Evolutionary conservation across 2,888 invertebrate species (phyloP), one percentile per base, ranked within the genome.

Genomic region (Ectemnius continuus): DNA sequence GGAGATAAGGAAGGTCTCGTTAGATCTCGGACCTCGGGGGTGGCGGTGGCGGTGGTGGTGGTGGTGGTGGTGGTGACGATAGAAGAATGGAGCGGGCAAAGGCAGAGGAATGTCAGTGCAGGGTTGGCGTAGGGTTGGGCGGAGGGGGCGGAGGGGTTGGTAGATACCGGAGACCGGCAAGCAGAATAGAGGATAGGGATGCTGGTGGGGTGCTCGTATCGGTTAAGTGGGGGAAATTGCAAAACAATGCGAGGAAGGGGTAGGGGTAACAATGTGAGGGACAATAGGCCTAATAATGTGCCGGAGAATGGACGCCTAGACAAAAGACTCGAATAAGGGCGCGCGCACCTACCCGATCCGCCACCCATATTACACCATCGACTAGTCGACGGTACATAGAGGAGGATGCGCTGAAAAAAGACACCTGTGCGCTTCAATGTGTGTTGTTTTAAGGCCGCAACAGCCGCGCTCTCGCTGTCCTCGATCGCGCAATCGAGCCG

Each of bases 251-350:
- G 87, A 86, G 80, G 84, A 79, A 80, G 83, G 81, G 84, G 87
- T 84, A 82, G 86, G 89, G 87, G 86, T 89, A 89, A 90, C 90
- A 89, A 90, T 89, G 90, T 88, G 88, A 90, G 88, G 88, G 89
- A 91, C 90, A 90, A 90, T 90, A 89, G 90, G 90, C 90, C 90
- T 88, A 90, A 90, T 90, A 90, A 91, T 90, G 90, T 88, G 89
- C 89, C 87, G 85, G 89, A 90, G 90, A 90, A 90, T 90, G 90
- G 89, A 89, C 88, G 90, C 89, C 88, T 90, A 90, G 89, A 90
- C 90, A 91, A 89, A 90, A 90, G 90, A 89, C 88, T 89, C 86
- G 87, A 90, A 88, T 88, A 89, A 89, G 89, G 88, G 87, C 87
- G 84, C 86, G 85, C 86, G 76, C 82, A 80, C 82, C 83, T 83